Base-by-base conservation (phyloP, 2,113 vertebrate species). In the Indri indri region DNA sequence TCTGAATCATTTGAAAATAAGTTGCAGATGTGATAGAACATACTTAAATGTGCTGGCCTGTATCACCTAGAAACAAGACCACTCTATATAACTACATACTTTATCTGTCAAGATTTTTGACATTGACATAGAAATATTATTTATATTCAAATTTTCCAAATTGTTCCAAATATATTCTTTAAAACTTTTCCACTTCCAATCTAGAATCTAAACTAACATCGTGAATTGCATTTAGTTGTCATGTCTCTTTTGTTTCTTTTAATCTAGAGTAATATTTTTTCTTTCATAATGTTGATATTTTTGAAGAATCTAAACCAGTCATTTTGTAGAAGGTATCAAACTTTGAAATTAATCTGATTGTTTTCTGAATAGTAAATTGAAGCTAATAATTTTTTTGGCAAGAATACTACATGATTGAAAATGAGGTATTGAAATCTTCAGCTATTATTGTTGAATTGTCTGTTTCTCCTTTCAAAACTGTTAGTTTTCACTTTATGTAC, bases 41-140 rank as follows among this genome's bases (percentile, higher is more conserved):
- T 73, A 3, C 22, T n/a, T 63, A 80, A 87, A 42, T 81, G 52
- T 61, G 30, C n/a, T 32, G 12, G 6, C 20, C 8, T 61, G n/a
- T 61, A 54, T 57, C 57, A 86, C 27, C 22, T 42, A 85, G 57
- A 80, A 80, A 42, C 11, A 47, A 71, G 3, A 27, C 52, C 27
- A 80, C 61, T 87, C n/a, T 71, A 23, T 61, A n/a, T 80, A 65
- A 45, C 54, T 9, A 23, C 18, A 11, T 65, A 6, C 9, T 20
- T 88, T 87, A 73, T 81, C 32, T 73, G 12, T 88, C 63, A 73
- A 81, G 30, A 81, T 63, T 87, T 30, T 95, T 95, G 70, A 74
- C 57, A 73, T n/a, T 54, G n/a, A 65, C 30, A 77, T 14, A 87
- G 66, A 66, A 82, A 73, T 45, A 66, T 34, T 74, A 63, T 8